Evolutionary conservation across 2,113 vertebrate genomes (phyloP), one percentile per base, ranked within the genome.

Genomic region (Gallinago media): DNA sequence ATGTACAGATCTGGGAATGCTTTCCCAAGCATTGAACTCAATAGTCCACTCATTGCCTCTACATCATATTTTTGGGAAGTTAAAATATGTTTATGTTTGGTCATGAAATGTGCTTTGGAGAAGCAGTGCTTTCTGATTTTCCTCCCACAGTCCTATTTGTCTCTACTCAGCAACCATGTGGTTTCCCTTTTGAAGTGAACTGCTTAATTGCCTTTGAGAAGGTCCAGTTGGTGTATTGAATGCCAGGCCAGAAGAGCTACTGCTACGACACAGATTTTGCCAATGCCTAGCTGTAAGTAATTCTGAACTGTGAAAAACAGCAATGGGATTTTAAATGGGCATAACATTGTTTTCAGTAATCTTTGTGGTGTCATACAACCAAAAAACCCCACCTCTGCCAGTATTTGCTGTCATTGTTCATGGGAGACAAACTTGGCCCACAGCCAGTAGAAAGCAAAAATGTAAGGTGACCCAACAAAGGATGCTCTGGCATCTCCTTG

Each of bases 61-160:
- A 16, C 18, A 25, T 8, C 40, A 10, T 58, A 10, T 49, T 79
- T 67, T 91, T 91, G 47, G 8, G 3, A 73, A 49, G 73, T 68
- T 21, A 87, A 71, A 46, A 26, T 91, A 29, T 1, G 0, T 72
- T 88, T 89, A 71, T 71, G 70, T 72, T 82, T 85, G 77, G 36
- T 50, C 76, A 77, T 59, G 54, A 68, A 88, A 55, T 75, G 36
- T 27, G 44, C 32, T 95, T 96, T 5, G 34, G 73, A 67, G 62
- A 78, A 84, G 15, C 20, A 25, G 2, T 71, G 29, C 94, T 94
- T 91, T 95, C 88, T 91, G 85, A 83, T 97, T 95, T 96, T 66
- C 29, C 25, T 93, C 68, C 91, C 54, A 54, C 62, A 67, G 40
- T 63, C 40, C 72, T 86, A 31, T 72, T 52, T 94, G 46, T 71